phyloP scores from a whole-genome alignment of 2,888 invertebrate species.

The Cantharis lateralis region DNA sequence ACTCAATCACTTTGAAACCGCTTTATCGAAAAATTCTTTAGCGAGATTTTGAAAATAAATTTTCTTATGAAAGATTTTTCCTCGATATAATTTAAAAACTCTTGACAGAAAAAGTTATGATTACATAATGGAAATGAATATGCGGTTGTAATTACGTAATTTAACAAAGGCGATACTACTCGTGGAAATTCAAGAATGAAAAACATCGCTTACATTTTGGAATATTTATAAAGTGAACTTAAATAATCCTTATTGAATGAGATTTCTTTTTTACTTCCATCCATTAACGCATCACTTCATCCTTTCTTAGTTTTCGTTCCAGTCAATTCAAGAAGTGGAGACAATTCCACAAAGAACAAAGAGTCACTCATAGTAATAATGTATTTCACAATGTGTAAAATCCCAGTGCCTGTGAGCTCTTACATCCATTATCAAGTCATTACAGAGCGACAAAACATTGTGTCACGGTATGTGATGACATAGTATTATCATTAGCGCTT shows the following conservation, averaged over 20 bases:
- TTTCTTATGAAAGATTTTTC: neutral
- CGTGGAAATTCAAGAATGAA: neutral
- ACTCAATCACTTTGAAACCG: constrained; percentile 16
- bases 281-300: constrained; percentile 38
- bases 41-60: neutral
- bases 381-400: constrained; percentile 43
- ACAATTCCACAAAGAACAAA: constrained; percentile 40
- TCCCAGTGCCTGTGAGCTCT: constrained; percentile 40
- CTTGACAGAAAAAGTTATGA: neutral
- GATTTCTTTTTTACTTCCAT: constrained; percentile 35
- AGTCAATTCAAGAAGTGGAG: constrained; percentile 38
- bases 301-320: constrained; percentile 37
- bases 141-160: neutral
- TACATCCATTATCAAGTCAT: constrained; percentile 46
- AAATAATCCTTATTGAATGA: constrained; percentile 33
- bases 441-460: constrained; percentile 45
- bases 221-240: constrained; percentile 30
- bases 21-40: constrained; percentile 3
- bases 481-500: constrained; percentile 41
- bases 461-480: constrained; percentile 44
- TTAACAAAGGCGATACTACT: neutral
- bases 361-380: constrained; percentile 43
- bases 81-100: neutral
- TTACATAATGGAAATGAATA: neutral
- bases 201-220: neutral